Percentiles rank a stretch among this genome's conserved stretches.
Conservation (phyloP, 2,113 vertebrate species). For the Micromys minutus region DNA sequence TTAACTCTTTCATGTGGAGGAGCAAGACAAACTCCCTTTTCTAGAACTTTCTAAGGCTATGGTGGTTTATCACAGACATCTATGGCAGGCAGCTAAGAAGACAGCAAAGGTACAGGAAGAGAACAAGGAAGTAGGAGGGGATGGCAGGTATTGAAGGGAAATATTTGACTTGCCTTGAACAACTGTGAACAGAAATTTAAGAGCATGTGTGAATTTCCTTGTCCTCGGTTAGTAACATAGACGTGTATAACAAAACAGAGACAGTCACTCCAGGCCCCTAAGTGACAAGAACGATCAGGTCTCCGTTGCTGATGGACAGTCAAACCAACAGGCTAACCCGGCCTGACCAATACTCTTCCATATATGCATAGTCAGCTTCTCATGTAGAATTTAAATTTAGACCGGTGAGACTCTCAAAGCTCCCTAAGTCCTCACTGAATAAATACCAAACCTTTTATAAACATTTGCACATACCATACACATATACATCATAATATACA, state of each 20-base stretch:
- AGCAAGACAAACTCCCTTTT: background rate
- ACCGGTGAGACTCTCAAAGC: background rate
- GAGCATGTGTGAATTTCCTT: background rate
- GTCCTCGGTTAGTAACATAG: background rate
- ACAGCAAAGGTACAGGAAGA: background rate
- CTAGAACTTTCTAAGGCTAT: background rate
- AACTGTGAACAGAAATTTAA: background rate
- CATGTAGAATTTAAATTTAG: conserved; percentile 49
- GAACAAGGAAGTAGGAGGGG: background rate
- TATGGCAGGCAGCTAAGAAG: background rate
- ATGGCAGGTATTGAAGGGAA: background rate
- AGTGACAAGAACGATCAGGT: background rate
- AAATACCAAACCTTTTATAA: conserved; percentile 57
- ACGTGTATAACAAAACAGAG: background rate
- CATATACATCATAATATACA: background rate
- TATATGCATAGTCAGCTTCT: background rate
- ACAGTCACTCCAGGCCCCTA: background rate
- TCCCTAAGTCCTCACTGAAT: conserved; percentile 33
- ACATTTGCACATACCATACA: background rate
- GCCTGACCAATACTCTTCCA: background rate
- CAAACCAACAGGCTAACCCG: background rate
- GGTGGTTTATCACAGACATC: background rate
- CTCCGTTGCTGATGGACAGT: background rate
- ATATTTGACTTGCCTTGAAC: background rate
- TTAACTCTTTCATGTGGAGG: no score